These are phyloP conservation scores for Paramormyrops kingsleyae DNA, from an alignment of 2,113 vertebrate genomes.

Conservation along the genomic window DNA sequence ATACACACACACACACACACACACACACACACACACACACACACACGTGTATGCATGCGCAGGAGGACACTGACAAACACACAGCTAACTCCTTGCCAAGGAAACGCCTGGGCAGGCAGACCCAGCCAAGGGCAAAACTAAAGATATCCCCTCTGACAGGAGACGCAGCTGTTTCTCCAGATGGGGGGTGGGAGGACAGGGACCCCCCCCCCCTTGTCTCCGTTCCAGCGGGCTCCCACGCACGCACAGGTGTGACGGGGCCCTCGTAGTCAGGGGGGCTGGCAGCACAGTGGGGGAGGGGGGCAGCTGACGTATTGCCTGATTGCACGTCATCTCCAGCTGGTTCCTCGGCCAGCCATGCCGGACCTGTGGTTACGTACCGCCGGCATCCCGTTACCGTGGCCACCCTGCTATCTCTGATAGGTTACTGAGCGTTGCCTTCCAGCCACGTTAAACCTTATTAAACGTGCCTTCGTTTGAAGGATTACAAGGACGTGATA, in stretches of 20 bases:
- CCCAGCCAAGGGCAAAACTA: slow-evolving; percentile 18
- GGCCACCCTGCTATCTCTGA: slow-evolving; percentile 37
- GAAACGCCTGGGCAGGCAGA: not conserved
- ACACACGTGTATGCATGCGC: not conserved
- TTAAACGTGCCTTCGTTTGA: slow-evolving; percentile 42
- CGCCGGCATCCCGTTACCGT: slow-evolving; percentile 38
- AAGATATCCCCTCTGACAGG: not conserved
- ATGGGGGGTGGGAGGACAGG: not conserved
- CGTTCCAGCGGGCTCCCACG: not conserved
- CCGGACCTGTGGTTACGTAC: slow-evolving; percentile 37
- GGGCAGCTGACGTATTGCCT: not conserved
- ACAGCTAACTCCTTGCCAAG: not conserved
- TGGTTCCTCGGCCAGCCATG: slow-evolving; percentile 32
- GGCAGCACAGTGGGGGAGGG: not conserved
- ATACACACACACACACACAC: not conserved
- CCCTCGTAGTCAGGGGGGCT: not conserved
- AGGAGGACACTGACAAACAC: not conserved
- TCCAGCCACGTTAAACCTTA: slow-evolving; percentile 47
- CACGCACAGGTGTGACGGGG: not conserved
- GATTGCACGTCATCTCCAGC: not conserved
- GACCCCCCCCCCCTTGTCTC: not conserved
- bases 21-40: not conserved
- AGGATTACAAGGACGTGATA: slow-evolving; percentile 49
- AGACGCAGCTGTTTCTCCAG: not conserved
- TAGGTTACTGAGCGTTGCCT: slow-evolving; percentile 47